Conservation (phyloP, 2,888 invertebrate species). For the Nomada fabriciana region DNA sequence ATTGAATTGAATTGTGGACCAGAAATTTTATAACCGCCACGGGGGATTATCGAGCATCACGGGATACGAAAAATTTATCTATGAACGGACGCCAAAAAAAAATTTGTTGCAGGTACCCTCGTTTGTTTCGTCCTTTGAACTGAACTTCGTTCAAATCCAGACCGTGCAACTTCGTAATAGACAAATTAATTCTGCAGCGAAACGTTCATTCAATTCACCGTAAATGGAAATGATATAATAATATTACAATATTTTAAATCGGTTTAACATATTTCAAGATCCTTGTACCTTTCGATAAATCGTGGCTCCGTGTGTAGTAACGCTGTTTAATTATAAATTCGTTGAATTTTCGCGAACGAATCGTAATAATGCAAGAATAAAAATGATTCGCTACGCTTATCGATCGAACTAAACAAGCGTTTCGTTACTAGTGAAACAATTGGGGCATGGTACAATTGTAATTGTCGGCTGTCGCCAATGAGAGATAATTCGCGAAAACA, state of each 20-base stretch:
- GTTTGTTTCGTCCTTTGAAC: conserved; percentile 24
- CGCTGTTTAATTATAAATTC: too few relatives aligned
- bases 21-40: conserved; percentile 28
- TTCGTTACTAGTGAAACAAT: conserved; percentile 24
- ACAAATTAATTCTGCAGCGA: background rate
- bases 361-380: conserved; percentile 7
- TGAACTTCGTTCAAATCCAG: conserved; percentile 20
- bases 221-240: too few relatives aligned
- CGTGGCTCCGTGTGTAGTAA: too few relatives aligned
- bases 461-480: conserved; percentile 33
- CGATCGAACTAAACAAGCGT: conserved; percentile 22
- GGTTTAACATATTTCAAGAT: background rate
- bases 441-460: conserved; percentile 25
- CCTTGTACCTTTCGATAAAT: too few relatives aligned
- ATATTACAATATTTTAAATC: background rate
- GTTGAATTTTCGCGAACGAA: background rate
- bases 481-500: conserved; percentile 39
- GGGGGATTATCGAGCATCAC: background rate
- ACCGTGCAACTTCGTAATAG: background rate
- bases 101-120: conserved; percentile 5
- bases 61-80: conserved; percentile 51
- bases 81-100: conserved; percentile 1
- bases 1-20: background rate
- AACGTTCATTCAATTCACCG: too few relatives aligned
- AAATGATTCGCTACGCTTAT: conserved; percentile 22